Percentiles rank a stretch among this genome's conserved stretches.
Evolutionary conservation across 2,888 invertebrate genomes (phyloP).

Genomic region (Leptinotarsa haldemani): DNA sequence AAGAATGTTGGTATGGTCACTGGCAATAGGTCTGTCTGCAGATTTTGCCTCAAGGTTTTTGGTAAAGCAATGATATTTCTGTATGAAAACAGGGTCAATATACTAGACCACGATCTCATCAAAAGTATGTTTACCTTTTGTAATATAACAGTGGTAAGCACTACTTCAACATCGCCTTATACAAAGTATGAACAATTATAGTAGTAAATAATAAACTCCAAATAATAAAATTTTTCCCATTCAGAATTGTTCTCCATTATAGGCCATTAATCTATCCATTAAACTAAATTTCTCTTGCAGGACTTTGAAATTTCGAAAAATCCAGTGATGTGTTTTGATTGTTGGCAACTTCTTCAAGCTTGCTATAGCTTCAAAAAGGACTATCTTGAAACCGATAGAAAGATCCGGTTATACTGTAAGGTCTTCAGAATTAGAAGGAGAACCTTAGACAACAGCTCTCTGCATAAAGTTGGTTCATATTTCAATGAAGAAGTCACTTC

Average conservation of each 20-base stretch:
- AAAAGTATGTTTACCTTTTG: conserved; percentile 32
- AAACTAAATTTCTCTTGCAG: conserved; percentile 1
- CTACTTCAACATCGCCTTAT: too few species aligned
- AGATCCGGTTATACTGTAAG: conserved; percentile 30
- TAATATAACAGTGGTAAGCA: conserved; percentile 33
- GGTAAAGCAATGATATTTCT: conserved; percentile 30
- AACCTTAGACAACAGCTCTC: conserved; percentile 16
- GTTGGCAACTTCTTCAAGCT: conserved; percentile 38
- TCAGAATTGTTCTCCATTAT: too few species aligned
- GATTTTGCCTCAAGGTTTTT: conserved; percentile 32
- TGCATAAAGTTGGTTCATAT: conserved; percentile 28
- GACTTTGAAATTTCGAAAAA: conserved; percentile 28
- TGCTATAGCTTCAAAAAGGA: conserved; percentile 36
- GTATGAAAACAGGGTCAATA: conserved; percentile 30
- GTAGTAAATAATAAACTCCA: too few species aligned
- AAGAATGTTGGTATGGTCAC: background rate
- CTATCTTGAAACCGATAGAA: conserved; percentile 33
- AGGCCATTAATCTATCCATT: too few species aligned
- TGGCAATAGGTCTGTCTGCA: conserved; percentile 21
- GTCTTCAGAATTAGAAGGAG: conserved; percentile 20
- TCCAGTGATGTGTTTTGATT: conserved; percentile 38
- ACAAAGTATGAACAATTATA: too few species aligned
- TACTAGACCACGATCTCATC: conserved; percentile 32
- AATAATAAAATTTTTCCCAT: too few species aligned
- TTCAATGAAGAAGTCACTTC: conserved; percentile 16